phyloP scores from a whole-genome alignment of 2,113 vertebrate genomes.

The Odocoileus hemionus region DNA sequence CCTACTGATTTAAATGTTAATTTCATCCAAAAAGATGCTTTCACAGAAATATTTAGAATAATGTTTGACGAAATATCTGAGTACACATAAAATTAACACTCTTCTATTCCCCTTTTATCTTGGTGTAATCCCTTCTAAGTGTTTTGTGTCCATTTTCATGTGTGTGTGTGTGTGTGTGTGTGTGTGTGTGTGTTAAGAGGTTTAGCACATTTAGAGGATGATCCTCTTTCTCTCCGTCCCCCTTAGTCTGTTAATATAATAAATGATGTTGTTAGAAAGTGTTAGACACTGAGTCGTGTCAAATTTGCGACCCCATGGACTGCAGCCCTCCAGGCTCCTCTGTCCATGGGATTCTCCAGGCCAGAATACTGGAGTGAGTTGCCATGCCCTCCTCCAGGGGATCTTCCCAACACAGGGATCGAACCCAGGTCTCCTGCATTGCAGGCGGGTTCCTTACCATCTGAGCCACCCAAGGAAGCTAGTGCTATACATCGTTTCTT shows the following conservation, averaged over 20 bases:
- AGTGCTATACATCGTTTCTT: background rate
- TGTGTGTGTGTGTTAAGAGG: background rate
- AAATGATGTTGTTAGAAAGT: background rate
- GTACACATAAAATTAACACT: background rate
- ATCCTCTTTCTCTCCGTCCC: background rate
- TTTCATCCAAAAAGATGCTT: background rate
- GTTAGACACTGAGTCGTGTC: background rate
- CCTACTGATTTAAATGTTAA: background rate
- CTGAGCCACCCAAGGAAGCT: background rate
- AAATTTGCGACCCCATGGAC: background rate
- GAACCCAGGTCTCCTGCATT: background rate
- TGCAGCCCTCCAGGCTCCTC: background rate
- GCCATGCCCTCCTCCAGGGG: background rate
- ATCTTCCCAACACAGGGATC: background rate
- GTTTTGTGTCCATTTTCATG: background rate
- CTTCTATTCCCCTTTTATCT: background rate
- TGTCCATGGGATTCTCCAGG: background rate
- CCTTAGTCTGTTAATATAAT: background rate
- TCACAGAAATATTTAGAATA: background rate
- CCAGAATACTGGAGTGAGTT: background rate
- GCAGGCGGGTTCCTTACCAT: background rate
- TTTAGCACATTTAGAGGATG: background rate
- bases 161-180: background rate
- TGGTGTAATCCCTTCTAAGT: background rate
- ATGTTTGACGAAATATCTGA: background rate